Evolutionary conservation across 1,140 invertebrate species (phyloP).

Genomic region (Cydia amplana): DNA sequence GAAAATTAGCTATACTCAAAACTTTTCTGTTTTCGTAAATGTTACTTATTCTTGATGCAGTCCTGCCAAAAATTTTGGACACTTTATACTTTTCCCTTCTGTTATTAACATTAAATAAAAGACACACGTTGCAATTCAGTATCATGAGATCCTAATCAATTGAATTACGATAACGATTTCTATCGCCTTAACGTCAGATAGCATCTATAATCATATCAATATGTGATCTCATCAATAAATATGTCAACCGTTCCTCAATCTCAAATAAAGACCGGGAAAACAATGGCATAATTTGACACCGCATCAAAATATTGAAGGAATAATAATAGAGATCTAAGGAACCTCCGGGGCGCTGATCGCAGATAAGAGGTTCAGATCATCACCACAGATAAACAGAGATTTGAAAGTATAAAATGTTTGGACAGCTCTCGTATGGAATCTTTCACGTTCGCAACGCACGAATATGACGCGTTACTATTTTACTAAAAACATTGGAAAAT

Average conservation of each 20-base stretch:
- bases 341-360: conserved; percentile 64
- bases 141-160: conserved; percentile 25
- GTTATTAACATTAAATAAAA: background rate
- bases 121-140: conserved; percentile 14
- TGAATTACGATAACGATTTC: conserved; percentile 27
- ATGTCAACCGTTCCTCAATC: conserved; percentile 59
- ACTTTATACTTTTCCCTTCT: background rate
- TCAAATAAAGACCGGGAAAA: conserved; percentile 54
- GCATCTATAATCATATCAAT: conserved; percentile 64
- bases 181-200: conserved; percentile 14
- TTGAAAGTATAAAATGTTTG: conserved; percentile 79
- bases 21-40: no score
- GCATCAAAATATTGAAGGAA: conserved; percentile 47
- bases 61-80: no score
- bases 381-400: conserved; percentile 73
- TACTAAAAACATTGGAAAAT: conserved; percentile 41
- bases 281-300: conserved; percentile 69
- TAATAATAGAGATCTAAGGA: conserved; percentile 77
- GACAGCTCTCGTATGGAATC: conserved; percentile 76
- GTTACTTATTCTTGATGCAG: no score
- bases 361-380: conserved; percentile 74
- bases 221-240: conserved; percentile 72
- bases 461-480: conserved; percentile 59
- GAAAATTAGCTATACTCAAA: no score
- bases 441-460: conserved; percentile 72